Conservation (phyloP, 2,888 invertebrate species). For the Vannuccia rotundouncinata region DNA sequence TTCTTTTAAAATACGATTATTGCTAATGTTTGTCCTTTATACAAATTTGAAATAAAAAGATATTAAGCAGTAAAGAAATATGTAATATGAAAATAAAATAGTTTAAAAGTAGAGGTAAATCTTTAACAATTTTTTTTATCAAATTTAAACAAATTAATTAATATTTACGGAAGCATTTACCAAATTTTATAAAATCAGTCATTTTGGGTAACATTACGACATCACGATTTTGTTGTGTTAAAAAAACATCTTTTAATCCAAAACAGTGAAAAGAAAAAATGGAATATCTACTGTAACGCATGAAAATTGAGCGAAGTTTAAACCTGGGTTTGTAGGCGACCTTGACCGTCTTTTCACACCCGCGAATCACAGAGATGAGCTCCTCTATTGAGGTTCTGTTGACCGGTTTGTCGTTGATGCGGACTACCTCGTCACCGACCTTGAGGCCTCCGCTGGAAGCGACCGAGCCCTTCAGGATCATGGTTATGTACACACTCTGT, state of each 20-base stretch:
- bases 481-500: constrained; percentile 33
- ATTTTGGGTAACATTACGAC: no score
- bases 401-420: constrained; percentile 31
- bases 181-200: not conserved
- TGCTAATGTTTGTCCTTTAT: no score
- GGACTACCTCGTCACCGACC: constrained; percentile 38
- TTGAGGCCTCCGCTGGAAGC: constrained; percentile 36
- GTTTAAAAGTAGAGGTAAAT: no score
- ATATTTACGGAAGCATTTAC: not conserved
- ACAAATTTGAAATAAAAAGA: no score
- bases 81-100: no score
- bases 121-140: not conserved
- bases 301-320: no score
- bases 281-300: no score
- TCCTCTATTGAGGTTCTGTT: constrained; percentile 5
- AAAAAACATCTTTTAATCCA: no score
- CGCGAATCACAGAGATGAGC: constrained; percentile 13
- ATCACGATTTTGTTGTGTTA: no score
- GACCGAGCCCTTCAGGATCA: constrained; percentile 32
- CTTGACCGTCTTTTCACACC: constrained; percentile 25
- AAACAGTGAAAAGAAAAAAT: no score
- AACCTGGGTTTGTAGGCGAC: constrained; percentile 37
- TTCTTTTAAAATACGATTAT: no score
- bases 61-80: no score
- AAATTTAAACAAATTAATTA: not conserved